Evolutionary conservation across 2,797 vertebrate species (phyloP).

Genomic region (Molossus molossus): DNA sequence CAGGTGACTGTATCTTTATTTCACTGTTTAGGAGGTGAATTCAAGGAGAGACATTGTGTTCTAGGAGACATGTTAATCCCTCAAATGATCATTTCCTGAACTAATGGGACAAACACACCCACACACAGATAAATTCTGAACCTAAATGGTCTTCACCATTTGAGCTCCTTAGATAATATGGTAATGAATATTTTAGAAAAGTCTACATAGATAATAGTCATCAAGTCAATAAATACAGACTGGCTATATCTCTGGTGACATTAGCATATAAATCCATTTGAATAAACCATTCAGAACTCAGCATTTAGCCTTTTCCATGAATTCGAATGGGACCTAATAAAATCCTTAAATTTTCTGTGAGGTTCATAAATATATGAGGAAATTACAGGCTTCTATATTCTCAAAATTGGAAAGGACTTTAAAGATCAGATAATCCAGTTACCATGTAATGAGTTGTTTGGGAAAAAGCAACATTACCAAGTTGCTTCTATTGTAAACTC

Average conservation of each 20-base stretch:
- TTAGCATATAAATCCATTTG: conserved; percentile 70
- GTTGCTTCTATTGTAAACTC: background rate
- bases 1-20: conserved; percentile 59
- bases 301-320: background rate
- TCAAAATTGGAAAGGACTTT: background rate
- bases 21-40: conserved; percentile 79
- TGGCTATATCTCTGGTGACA: conserved; percentile 21
- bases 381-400: background rate
- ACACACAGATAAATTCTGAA: background rate
- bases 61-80: conserved; percentile 61
- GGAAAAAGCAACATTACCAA: background rate
- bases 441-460: background rate
- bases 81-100: conserved; percentile 53
- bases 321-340: conserved; percentile 53
- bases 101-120: background rate
- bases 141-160: conserved; percentile 52
- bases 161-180: conserved; percentile 58
- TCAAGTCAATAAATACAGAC: conserved; percentile 61
- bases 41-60: conserved; percentile 80
- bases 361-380: background rate
- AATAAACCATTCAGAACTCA: conserved; percentile 33
- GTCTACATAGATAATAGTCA: conserved; percentile 61
- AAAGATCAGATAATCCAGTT: conserved; percentile 23
- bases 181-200: conserved; percentile 69
- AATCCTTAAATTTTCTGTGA: conserved; percentile 20